Percentiles rank a stretch among this genome's conserved stretches.
Evolutionary conservation across 1,140 invertebrate species (phyloP).

Genomic region (Macrosteles quadrilineatus): DNA sequence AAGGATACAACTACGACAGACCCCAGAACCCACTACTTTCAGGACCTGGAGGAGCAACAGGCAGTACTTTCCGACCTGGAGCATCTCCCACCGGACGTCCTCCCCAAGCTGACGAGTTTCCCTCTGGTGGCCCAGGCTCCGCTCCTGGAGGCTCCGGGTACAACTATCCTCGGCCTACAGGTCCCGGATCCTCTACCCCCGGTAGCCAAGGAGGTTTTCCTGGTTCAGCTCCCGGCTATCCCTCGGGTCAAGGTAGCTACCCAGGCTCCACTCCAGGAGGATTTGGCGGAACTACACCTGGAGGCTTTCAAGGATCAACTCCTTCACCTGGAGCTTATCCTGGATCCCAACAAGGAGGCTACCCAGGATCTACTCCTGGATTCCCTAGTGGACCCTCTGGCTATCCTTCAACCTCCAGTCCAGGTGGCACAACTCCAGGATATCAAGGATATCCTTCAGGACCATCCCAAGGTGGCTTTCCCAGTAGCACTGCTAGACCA

Average conservation of each 20-base stretch:
- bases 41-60: conserved; percentile 29
- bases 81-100: conserved; percentile 27
- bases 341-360: background rate
- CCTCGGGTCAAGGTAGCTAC: background rate
- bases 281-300: conserved; percentile 9
- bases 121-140: conserved; percentile 27
- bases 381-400: conserved; percentile 12
- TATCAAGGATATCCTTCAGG: conserved; percentile 14
- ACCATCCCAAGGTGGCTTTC: conserved; percentile 7
- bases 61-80: background rate
- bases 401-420: background rate
- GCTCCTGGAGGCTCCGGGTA: conserved; percentile 25
- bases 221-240: conserved; percentile 13
- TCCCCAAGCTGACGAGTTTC: conserved; percentile 17
- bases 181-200: conserved; percentile 35
- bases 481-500: conserved; percentile 8
- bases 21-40: conserved; percentile 53
- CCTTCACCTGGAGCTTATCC: background rate
- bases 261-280: background rate
- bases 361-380: conserved; percentile 28
- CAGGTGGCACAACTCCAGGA: background rate
- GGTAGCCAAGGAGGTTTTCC: conserved; percentile 25
- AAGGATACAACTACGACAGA: conserved; percentile 58
- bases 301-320: conserved; percentile 1
- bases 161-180: conserved; percentile 32